A percentile compares a stretch with the other conserved stretches of the same genome.
Conservation (phyloP, 2,888 invertebrate species). For the Adelognathus sp. region DNA sequence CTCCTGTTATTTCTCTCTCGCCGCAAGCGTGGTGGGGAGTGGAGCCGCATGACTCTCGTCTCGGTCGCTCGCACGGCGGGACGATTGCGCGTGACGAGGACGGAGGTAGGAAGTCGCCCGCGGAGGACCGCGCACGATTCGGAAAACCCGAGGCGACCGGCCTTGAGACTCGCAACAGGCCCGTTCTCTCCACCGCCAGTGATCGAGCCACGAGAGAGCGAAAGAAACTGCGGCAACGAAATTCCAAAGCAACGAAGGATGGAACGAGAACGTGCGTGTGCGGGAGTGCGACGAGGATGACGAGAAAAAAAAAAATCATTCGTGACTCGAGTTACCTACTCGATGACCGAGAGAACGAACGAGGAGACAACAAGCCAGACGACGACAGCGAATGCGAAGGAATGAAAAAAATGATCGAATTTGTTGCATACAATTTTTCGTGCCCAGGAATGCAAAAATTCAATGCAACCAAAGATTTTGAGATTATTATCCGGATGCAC, state of each 20-base stretch:
- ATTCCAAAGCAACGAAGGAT: constrained; percentile 10
- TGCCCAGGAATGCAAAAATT: not conserved
- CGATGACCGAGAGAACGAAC: constrained; percentile 55
- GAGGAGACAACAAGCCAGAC: constrained; percentile 38
- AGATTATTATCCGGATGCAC: too few species aligned
- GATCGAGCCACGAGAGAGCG: constrained; percentile 56
- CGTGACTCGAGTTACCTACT: constrained; percentile 60
- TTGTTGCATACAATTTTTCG: not conserved
- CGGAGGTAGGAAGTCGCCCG: constrained; percentile 75
- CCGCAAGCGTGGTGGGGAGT: not conserved
- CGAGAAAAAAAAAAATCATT: constrained; percentile 32
- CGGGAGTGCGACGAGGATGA: constrained; percentile 13
- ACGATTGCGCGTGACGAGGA: constrained; percentile 65
- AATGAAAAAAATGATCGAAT: constrained; percentile 11
- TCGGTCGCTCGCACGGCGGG: constrained; percentile 18
- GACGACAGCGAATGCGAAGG: constrained; percentile 48
- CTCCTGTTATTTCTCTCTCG: constrained; percentile 22
- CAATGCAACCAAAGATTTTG: too few species aligned
- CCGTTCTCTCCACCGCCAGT: constrained; percentile 21
- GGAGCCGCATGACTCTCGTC: not conserved
- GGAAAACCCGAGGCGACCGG: constrained; percentile 76
- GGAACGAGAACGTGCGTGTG: not conserved
- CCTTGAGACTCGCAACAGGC: constrained; percentile 70
- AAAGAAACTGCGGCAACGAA: constrained; percentile 27
- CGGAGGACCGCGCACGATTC: constrained; percentile 73